Evolutionary conservation across 2,888 invertebrate genomes (phyloP).

Genomic region (Agrotis ipsilon): DNA sequence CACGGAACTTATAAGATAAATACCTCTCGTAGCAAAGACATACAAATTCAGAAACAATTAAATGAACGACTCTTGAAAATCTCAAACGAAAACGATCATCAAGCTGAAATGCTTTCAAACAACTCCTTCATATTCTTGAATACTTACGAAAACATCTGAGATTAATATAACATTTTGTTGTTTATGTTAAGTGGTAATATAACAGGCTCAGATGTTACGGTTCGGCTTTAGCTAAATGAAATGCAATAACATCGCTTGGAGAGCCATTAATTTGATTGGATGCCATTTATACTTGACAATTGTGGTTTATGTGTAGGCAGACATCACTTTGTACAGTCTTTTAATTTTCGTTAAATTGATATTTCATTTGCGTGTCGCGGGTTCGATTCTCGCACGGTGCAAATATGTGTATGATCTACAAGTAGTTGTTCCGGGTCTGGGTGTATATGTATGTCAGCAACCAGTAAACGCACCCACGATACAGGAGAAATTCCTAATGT

Average conservation of each 20-base stretch:
- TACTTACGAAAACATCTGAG: conserved; percentile 55
- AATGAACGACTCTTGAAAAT: conserved; percentile 40
- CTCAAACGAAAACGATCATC: conserved; percentile 48
- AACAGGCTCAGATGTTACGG: conserved; percentile 74
- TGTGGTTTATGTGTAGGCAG: conserved; percentile 37
- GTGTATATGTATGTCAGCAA: no score
- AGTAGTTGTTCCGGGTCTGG: no score
- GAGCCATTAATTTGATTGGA: conserved; percentile 74
- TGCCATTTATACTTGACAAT: conserved; percentile 72
- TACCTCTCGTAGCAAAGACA: conserved; percentile 20
- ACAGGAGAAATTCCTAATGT: no score
- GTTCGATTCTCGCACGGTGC: no score
- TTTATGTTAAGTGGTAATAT: conserved; percentile 58
- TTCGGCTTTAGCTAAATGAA: conserved; percentile 75
- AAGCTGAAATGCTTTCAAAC: conserved; percentile 51
- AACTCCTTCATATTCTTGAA: conserved; percentile 51
- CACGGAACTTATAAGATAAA: conserved; percentile 4
- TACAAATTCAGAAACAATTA: conserved; percentile 43
- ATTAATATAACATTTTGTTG: conserved; percentile 48
- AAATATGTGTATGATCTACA: no score
- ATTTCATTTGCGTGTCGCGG: no score
- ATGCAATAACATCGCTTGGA: conserved; percentile 75
- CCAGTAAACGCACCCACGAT: no score
- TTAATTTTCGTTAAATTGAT: conserved; percentile 18
- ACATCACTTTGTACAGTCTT: conserved; percentile 11